phyloP scores from a whole-genome alignment of 2,113 vertebrate genomes.

The Carlito syrichta region DNA sequence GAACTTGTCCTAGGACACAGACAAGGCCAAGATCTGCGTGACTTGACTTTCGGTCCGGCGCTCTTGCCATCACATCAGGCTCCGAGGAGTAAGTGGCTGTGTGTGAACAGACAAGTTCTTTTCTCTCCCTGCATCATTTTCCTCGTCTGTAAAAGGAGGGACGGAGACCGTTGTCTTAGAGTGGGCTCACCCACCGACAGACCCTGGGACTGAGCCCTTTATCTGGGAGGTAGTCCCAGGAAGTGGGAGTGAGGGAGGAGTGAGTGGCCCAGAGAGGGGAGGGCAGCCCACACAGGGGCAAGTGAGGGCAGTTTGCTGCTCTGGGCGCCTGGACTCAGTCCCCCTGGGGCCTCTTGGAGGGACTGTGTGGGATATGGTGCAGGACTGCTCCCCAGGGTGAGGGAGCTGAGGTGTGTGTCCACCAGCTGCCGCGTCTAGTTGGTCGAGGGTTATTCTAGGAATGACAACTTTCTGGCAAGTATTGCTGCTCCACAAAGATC shows the following conservation, averaged over 20 bases:
- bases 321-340: neutral
- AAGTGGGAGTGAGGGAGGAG: neutral
- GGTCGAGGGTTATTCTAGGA: neutral
- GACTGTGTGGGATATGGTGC: fast-evolving
- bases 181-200: neutral
- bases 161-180: neutral
- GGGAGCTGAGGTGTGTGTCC: neutral
- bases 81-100: neutral
- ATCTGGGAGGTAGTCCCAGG: neutral
- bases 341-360: neutral
- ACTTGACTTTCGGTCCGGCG: neutral
- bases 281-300: fast-evolving
- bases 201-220: neutral
- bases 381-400: fast-evolving
- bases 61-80: neutral
- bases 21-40: neutral
- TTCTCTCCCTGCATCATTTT: neutral
- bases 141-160: neutral
- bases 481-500: neutral
- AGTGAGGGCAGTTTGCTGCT: neutral
- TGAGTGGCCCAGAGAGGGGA: neutral
- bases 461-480: neutral
- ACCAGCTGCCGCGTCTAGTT: neutral
- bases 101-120: neutral
- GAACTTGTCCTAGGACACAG: neutral